Percentiles rank a stretch among this genome's conserved stretches.
phyloP scores from a whole-genome alignment of 2,113 vertebrate species.

The Melospiza melodia region DNA sequence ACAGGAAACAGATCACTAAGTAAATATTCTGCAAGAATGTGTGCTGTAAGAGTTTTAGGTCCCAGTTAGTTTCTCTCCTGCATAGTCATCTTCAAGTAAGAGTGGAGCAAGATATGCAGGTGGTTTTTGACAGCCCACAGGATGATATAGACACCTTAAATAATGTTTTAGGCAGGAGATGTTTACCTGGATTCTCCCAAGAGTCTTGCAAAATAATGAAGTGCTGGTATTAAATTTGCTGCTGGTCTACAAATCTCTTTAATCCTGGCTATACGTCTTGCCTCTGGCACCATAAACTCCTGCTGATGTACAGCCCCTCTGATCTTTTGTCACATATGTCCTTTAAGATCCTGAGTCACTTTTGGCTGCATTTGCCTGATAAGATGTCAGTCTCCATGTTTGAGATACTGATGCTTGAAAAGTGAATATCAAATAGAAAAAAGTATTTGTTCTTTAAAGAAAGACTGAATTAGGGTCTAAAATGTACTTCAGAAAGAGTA shows the following conservation, averaged over 20 bases:
- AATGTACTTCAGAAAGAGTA: neutral
- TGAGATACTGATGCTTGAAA: neutral
- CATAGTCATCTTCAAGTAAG: neutral
- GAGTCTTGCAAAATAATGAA: neutral
- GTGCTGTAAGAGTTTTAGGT: neutral
- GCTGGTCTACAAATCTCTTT: neutral
- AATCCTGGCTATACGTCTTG: neutral
- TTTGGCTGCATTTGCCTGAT: neutral
- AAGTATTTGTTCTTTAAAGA: neutral
- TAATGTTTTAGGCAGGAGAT: neutral
- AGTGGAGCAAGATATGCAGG: neutral
- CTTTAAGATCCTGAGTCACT: neutral
- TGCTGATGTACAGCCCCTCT: neutral
- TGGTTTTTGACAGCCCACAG: neutral
- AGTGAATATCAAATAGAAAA: neutral
- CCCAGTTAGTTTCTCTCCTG: neutral
- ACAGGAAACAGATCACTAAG: neutral
- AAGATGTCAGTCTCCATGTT: neutral
- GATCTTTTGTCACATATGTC: neutral
- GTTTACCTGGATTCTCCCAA: neutral
- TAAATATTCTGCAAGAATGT: conserved; percentile 17
- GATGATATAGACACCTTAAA: neutral
- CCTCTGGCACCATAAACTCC: neutral
- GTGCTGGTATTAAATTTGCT: neutral
- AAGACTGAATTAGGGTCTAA: neutral